Evolutionary conservation across 2,113 vertebrate genomes (phyloP), one percentile per base, ranked within the genome.

Genomic region (Hippocampus barbouri): DNA sequence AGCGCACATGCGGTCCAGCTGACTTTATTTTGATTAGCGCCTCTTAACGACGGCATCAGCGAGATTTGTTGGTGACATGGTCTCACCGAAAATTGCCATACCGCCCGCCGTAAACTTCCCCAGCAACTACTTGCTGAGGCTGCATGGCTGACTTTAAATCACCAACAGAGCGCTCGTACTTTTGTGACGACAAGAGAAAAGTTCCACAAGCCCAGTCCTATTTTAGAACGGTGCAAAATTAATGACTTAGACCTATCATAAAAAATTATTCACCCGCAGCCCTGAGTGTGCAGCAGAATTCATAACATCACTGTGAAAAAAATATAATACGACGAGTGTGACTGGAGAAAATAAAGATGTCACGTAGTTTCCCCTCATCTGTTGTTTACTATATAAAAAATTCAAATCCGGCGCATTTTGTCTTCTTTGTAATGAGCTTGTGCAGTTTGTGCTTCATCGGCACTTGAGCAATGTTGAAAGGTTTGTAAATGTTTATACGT

Each of bases 141-240:
- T 14, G 45, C n/a, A 30, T 16, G 25, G 30, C 41, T 18, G 64
- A 4, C 49, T 69, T 77, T 43, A 71, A 78, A 62, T 76, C 38
- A 65, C 15, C 60, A 12, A 41, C 51, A n/a, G 21, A 56, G 53
- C 21, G 25, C 27, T 75, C 41, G 38, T 27, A 74, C 53, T 25
- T 80, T 73, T 66, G 79, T 25, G 34, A 43, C 68, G 23, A 38
- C 27, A 73, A 56, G 38, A 23, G 69, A 70, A 47, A 47, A 66
- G 9, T 25, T 20, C 65, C 66, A 72, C n/a, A 30, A 30, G 34
- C 56, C 7, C 0, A n/a, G 47, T 74, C 64, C 56, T 69, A 66
- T 74, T 81, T 74, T 68, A 69, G 70, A 56, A 47, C 72, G 10
- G 53, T 71, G 73, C 41, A 75, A 78, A 81, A 82, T 74, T 51